A percentile compares a stretch with the other conserved stretches of the same genome.
Conservation (phyloP, 2,797 vertebrate species). For the Ctenochaetus hawaiiensis region DNA sequence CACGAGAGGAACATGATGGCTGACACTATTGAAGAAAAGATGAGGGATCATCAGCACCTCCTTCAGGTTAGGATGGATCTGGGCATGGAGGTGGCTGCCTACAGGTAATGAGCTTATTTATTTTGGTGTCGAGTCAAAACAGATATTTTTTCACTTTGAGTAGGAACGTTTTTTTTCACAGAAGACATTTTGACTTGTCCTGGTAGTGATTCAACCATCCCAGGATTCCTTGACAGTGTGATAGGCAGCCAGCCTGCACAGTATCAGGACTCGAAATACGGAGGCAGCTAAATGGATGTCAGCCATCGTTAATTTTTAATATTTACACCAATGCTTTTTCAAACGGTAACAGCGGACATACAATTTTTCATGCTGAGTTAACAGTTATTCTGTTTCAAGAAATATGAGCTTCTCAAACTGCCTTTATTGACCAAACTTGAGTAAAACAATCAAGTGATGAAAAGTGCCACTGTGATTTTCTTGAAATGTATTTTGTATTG, state of each 20-base stretch:
- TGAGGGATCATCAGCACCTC: slow-evolving; percentile 92
- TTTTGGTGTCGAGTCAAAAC: not conserved
- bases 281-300: not conserved
- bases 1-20: slow-evolving; percentile 89
- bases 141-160: not conserved
- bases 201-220: no score
- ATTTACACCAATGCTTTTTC: slow-evolving; percentile 2
- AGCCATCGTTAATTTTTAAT: not conserved
- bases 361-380: not conserved
- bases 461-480: not conserved
- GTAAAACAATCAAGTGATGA: not conserved
- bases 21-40: slow-evolving; percentile 86
- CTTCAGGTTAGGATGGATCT: slow-evolving; percentile 93
- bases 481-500: not conserved
- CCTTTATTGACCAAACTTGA: not conserved
- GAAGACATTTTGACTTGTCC: not conserved
- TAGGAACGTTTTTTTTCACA: not conserved
- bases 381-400: not conserved
- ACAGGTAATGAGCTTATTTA: slow-evolving; percentile 87
- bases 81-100: slow-evolving; percentile 93
- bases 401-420: not conserved
- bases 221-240: no score
- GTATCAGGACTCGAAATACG: not conserved
- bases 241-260: not conserved
- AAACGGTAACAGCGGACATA: not conserved